A percentile compares a stretch with the other conserved stretches of the same genome.
These are phyloP conservation scores for Microplitis mediator DNA, from an alignment of 1,140 invertebrate genomes.

Conservation along the genomic window DNA sequence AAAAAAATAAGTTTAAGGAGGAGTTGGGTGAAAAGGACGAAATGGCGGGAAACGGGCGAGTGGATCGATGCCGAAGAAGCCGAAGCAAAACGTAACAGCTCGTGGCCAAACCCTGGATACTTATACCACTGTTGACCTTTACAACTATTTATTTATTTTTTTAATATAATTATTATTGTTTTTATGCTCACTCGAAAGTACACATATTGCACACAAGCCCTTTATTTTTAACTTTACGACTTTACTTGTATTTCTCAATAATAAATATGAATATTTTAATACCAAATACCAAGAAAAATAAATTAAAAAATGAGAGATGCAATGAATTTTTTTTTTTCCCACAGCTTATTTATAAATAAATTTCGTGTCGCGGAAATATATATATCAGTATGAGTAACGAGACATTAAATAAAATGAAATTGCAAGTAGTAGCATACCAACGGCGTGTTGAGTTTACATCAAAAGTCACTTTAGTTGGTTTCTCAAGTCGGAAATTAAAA, in stretches of 20 bases:
- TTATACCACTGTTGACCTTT: neutral
- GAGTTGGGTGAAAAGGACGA: neutral
- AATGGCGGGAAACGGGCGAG: slow-evolving; percentile 11
- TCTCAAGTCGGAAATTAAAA: neutral
- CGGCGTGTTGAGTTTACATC: too few relatives aligned
- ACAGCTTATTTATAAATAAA: too few relatives aligned
- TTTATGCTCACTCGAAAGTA: neutral
- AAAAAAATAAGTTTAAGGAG: neutral
- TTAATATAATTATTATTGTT: neutral
- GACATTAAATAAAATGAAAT: too few relatives aligned
- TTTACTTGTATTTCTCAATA: neutral
- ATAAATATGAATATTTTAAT: too few relatives aligned
- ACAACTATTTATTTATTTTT: neutral
- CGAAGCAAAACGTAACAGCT: neutral
- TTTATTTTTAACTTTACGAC: neutral
- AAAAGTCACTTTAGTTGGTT: neutral
- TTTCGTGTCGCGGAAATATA: too few relatives aligned
- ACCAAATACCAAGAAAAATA: too few relatives aligned
- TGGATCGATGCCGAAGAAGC: slow-evolving; percentile 12
- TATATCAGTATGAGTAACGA: too few relatives aligned
- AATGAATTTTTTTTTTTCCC: too few relatives aligned
- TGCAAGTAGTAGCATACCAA: too few relatives aligned
- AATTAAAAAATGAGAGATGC: too few relatives aligned
- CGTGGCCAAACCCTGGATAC: neutral
- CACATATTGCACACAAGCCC: neutral